Base-by-base conservation (phyloP, 2,888 invertebrate species). In the Polyommatus iphigenia region DNA sequence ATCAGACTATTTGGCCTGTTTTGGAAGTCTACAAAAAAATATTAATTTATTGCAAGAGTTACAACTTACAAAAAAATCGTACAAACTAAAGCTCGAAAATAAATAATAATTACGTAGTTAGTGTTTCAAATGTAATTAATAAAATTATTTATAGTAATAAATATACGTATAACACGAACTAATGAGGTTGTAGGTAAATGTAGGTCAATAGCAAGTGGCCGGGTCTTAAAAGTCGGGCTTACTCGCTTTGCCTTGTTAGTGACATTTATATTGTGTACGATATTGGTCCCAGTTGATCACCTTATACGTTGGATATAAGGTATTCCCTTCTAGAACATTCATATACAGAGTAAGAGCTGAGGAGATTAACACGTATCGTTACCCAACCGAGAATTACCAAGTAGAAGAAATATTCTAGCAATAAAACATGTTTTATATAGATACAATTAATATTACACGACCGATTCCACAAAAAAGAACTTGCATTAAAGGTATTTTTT, bases 161-260 rank as follows among this genome's bases (percentile, higher is more conserved):
- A 5, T 72, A 72, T 72, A 50, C n/a, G 18, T 54, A 15, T 20
- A 6, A 50, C 29, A 75, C 29, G 54, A 29, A 50, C 75, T 75
- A 75, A 75, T 54, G 18, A 75, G 75, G 50, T 75, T 75, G 50
- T 54, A 75, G 75, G 75, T 75, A 54, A 67, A 75, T 75, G 50
- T 75, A 29, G 75, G 54, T 75, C 75, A 75, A 75, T 75, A 75
- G 75, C 75, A 75, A 75, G 54, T 75, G 24, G 29, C 24, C 15
- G 54, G 75, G 50, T 29, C 50, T 75, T 50, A 75, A 54, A 75
- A 73, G 73, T 46, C 73, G n/a, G 73, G 46, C 54, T 75, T 29
- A 75, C 50, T 18, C 75, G 24, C 8, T 50, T 50, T 29, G 50
- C 75, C 75, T 50, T 75, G 29, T 54, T 75, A 29, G 50, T 75